Percentiles rank a stretch among this genome's conserved stretches.
Conservation (phyloP, 2,113 vertebrate species). For the Calyptomena viridis region DNA sequence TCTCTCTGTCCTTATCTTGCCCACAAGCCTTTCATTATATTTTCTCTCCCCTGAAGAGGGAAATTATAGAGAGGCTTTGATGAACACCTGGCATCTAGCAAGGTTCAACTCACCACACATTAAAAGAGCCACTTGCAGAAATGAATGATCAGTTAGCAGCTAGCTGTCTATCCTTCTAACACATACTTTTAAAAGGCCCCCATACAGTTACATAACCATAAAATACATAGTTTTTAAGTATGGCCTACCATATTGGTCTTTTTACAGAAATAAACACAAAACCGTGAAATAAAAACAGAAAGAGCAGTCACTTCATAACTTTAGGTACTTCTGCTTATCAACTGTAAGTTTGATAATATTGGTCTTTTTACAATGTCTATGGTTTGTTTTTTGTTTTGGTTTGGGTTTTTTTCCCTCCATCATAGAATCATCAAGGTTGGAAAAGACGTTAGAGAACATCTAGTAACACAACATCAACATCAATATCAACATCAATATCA, state of each 20-base stretch:
- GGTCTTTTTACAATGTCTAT: not conserved
- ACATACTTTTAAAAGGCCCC: not conserved
- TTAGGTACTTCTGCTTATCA: not conserved
- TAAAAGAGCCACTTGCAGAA: not conserved
- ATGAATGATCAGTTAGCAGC: not conserved
- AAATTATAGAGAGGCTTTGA: not conserved
- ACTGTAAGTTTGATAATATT: not conserved
- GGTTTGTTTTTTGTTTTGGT: no score
- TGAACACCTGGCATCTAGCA: not conserved
- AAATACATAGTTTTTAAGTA: not conserved
- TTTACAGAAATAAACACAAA: not conserved
- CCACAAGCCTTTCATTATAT: fast-evolving
- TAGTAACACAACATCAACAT: no score
- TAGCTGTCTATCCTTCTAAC: not conserved
- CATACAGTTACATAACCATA: no score
- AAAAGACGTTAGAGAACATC: no score
- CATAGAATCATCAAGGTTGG: no score
- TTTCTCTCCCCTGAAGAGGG: not conserved
- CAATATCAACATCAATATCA: no score
- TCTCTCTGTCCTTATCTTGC: not conserved
- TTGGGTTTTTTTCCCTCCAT: no score
- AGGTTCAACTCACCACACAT: not conserved
- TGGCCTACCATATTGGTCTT: not conserved
- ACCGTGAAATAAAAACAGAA: not conserved
- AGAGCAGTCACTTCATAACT: not conserved